A percentile compares a stretch with the other conserved stretches of the same genome.
Evolutionary conservation across 2,888 invertebrate species (phyloP).

Genomic region (Chromoteleia sp.): DNA sequence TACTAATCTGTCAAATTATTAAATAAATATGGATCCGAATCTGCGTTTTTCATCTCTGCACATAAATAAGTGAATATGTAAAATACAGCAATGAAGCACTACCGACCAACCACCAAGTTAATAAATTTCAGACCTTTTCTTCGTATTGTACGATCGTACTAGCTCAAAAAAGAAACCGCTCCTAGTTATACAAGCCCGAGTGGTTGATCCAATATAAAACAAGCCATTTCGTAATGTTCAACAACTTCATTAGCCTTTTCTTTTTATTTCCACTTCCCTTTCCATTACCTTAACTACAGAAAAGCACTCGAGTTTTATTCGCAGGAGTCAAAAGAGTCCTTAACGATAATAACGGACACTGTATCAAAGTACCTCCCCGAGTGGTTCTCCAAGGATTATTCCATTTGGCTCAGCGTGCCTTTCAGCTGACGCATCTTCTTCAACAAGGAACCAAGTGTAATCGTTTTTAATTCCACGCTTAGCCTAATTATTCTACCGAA

Average conservation of each 20-base stretch:
- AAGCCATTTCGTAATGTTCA: conserved; percentile 40
- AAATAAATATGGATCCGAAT: too few species aligned
- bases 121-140: not conserved
- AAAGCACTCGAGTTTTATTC: conserved; percentile 51
- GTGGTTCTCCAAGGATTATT: conserved; percentile 44
- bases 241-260: conserved; percentile 52
- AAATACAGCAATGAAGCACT: conserved; percentile 1
- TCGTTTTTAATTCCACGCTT: conserved; percentile 33
- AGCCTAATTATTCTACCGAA: conserved; percentile 42
- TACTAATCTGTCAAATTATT: too few species aligned
- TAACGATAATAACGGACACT: conserved; percentile 58
- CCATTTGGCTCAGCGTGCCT: conserved; percentile 25
- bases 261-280: conserved; percentile 37
- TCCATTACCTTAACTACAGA: conserved; percentile 46
- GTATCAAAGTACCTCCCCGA: conserved; percentile 45
- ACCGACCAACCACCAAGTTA: conserved; percentile 18
- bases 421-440: conserved; percentile 9
- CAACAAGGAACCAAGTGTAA: conserved; percentile 17
- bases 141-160: not conserved
- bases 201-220: conserved; percentile 37
- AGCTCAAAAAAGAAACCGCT: not conserved
- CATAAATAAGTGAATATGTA: too few species aligned
- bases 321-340: conserved; percentile 53
- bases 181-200: conserved; percentile 8
- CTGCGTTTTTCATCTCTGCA: too few species aligned